phyloP scores from a whole-genome alignment of 1,140 invertebrate species.

The Pseudomyrmex sp. region DNA sequence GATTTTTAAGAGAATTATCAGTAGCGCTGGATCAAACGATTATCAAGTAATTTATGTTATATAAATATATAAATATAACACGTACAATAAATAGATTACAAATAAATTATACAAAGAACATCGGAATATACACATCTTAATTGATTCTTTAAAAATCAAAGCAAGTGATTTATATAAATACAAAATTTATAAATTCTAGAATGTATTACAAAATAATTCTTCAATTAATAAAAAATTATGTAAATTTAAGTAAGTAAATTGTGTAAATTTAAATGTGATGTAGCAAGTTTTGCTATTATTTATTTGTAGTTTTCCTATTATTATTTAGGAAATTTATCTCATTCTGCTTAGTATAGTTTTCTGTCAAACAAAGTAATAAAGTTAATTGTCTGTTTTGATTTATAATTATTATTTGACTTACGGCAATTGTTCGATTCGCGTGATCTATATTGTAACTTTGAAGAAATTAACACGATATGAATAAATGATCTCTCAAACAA shows the following conservation, averaged over 20 bases:
- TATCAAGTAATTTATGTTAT: neutral
- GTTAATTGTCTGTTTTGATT: neutral
- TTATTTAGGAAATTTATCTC: too few species aligned
- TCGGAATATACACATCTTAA: too few species aligned
- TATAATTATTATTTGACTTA: neutral
- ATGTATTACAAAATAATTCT: too few species aligned
- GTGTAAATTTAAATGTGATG: too few species aligned
- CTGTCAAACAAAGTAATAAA: neutral
- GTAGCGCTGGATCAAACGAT: constrained; percentile 17
- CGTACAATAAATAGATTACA: constrained; percentile 34
- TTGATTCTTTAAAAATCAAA: neutral
- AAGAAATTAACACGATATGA: constrained; percentile 31
- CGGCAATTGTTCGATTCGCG: constrained; percentile 4
- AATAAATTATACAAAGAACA: constrained; percentile 20
- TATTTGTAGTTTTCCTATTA: too few species aligned
- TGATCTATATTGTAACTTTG: constrained; percentile 1
- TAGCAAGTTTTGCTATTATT: too few species aligned
- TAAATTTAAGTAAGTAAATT: too few species aligned
- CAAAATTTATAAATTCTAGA: too few species aligned
- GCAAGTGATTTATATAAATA: too few species aligned
- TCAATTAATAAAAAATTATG: too few species aligned
- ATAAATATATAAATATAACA: neutral
- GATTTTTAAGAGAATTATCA: constrained; percentile 16
- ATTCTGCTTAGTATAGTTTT: neutral
- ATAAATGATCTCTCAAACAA: constrained; percentile 47